Conservation (phyloP, 2,888 invertebrate genomes). For the Macrophya alboannulata region DNA sequence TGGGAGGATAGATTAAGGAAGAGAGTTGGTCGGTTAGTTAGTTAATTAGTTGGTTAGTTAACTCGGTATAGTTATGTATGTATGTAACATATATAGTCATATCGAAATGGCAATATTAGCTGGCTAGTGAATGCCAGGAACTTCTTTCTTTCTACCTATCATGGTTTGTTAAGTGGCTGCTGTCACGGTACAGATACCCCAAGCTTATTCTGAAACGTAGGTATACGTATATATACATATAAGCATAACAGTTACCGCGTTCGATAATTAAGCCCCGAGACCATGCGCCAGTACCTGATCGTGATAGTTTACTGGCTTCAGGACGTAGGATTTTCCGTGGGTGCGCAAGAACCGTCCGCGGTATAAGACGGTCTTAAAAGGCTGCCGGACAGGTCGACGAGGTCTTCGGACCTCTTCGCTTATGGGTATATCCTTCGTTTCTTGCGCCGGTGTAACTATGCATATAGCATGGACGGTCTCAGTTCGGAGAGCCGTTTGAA, state of each 20-base stretch:
- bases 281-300: conserved; percentile 21
- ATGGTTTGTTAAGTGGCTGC: conserved; percentile 43
- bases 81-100: background rate
- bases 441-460: conserved; percentile 35
- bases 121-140: conserved; percentile 5
- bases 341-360: conserved; percentile 29
- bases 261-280: conserved; percentile 48
- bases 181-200: conserved; percentile 44
- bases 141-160: conserved; percentile 28
- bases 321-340: conserved; percentile 33
- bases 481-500: conserved; percentile 62
- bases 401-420: conserved; percentile 32
- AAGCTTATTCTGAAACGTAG: conserved; percentile 5
- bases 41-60: conserved; percentile 27
- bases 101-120: conserved; percentile 52
- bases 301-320: conserved; percentile 6
- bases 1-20: conserved; percentile 36
- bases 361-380: conserved; percentile 49
- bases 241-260: background rate
- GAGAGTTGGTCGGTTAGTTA: background rate
- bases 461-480: conserved; percentile 35
- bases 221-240: background rate
- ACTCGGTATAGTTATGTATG: background rate
- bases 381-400: conserved; percentile 24
- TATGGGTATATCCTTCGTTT: conserved; percentile 3